phyloP scores from a whole-genome alignment of 2,113 vertebrate genomes.

The Desmodus rotundus region DNA sequence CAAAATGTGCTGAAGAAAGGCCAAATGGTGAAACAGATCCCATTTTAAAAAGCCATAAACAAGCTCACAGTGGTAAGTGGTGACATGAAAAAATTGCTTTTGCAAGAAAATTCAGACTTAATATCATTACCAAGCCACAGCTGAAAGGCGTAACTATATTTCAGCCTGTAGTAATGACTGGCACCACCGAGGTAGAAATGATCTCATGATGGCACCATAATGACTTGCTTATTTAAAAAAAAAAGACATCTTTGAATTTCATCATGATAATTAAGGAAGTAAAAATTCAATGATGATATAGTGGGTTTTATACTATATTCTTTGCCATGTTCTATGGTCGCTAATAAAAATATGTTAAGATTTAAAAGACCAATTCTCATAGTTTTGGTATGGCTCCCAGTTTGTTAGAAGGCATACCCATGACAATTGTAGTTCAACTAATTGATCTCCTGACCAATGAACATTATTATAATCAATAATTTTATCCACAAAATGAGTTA shows the following conservation, averaged over 20 bases:
- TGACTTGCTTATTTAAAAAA: slow-evolving; percentile 11
- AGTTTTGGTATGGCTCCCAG: neutral
- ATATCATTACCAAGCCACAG: slow-evolving; percentile 65
- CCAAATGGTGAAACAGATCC: slow-evolving; percentile 54
- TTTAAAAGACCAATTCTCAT: slow-evolving; percentile 20
- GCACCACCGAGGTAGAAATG: slow-evolving; percentile 40
- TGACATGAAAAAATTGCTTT: slow-evolving; percentile 72
- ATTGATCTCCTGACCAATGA: neutral
- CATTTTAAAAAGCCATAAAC: slow-evolving; percentile 61
- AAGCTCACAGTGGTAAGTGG: slow-evolving; percentile 51
- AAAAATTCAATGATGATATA: slow-evolving; percentile 30
- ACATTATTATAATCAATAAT: neutral
- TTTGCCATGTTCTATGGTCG: slow-evolving; percentile 5
- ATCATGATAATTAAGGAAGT: slow-evolving; percentile 22
- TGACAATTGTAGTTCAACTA: slow-evolving; percentile 5
- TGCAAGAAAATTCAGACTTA: slow-evolving; percentile 66
- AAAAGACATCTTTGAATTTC: slow-evolving; percentile 35
- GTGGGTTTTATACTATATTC: neutral
- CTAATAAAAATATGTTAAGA: slow-evolving; percentile 14
- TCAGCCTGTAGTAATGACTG: slow-evolving; percentile 55
- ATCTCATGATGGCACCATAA: slow-evolving; percentile 56
- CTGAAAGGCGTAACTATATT: slow-evolving; percentile 62
- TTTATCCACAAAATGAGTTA: neutral
- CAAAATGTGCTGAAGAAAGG: slow-evolving; percentile 60
- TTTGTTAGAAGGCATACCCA: neutral